Base-by-base conservation (phyloP, 2,888 invertebrate genomes). In the Drosophila peninsularis region DNA sequence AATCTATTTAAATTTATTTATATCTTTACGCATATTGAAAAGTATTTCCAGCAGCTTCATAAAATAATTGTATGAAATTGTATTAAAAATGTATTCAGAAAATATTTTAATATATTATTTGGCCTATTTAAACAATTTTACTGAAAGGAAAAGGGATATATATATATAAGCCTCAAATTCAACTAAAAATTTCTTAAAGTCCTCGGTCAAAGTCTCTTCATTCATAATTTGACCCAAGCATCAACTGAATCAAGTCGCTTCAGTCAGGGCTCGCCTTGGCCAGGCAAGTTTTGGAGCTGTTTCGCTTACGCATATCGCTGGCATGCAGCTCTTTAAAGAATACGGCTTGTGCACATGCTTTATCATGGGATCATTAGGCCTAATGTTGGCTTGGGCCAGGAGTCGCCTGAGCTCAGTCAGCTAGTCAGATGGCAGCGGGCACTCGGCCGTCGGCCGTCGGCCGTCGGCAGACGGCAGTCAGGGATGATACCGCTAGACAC, bases 401-500 rank as follows among this genome's bases (percentile, higher is more conserved):
- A 37, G 44, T 17, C 39, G 34, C 14, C 19, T 21, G 50, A 55
- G 62, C 36, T 50, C 47, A 50, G 55, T 41, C 70, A 49, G 42
- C 47, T 37, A 37, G 52, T 37, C 52, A 52, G 50, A 9, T 14
- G 14, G 21, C 41, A 19, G 19, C 1, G 2, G 32, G 19, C 37
- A 37, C n/a, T n/a, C n/a, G n/a, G n/a, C n/a, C n/a, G 52, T 2
- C 41, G 39, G 50, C 55, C 45, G 58, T 47, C 39, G 19, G 41
- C 5, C 5, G 34, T 0, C 10, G 19, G 32, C n/a, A 30, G 53
- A 7, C 39, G 45, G 55, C 62, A 54, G 60, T 52, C 41, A 61
- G 55, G 24, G 61, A 42, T 53, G 67, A 62, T 61, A 61, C 11
- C 54, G 34, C 41, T 37, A 36, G 77, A 68, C 72, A 72, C 68